Evolutionary conservation across 2,113 vertebrate species (phyloP).

Genomic region (Syngnathus floridae): DNA sequence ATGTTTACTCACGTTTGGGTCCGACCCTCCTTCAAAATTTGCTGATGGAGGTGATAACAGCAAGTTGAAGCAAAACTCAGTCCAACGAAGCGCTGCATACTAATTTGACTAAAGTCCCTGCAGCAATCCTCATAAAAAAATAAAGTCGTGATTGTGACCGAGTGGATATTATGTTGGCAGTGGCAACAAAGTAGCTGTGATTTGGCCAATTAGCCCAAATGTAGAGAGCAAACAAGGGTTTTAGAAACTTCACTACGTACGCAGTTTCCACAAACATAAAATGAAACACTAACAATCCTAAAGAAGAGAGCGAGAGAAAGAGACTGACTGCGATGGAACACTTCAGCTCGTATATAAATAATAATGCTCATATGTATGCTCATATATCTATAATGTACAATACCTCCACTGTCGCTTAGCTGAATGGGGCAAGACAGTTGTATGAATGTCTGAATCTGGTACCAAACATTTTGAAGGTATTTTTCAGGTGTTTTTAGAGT

Average conservation of each 20-base stretch:
- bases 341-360: too few species aligned
- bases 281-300: slow-evolving; percentile 2
- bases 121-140: slow-evolving; percentile 20
- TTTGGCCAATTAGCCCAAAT: slow-evolving; percentile 15
- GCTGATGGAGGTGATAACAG: slow-evolving; percentile 35
- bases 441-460: too few species aligned
- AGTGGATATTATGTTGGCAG: slow-evolving; percentile 12
- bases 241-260: slow-evolving; percentile 13
- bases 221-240: slow-evolving; percentile 11
- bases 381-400: too few species aligned
- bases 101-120: slow-evolving; percentile 25
- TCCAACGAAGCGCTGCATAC: slow-evolving; percentile 26
- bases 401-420: too few species aligned
- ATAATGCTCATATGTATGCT: too few species aligned
- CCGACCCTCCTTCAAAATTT: slow-evolving; percentile 22
- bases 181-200: slow-evolving; percentile 11
- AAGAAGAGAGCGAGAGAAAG: not conserved
- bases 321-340: not conserved
- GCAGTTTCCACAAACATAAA: slow-evolving; percentile 10
- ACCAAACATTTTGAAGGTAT: too few species aligned
- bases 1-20: slow-evolving; percentile 14
- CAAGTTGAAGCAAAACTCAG: slow-evolving; percentile 32
- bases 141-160: slow-evolving; percentile 15
- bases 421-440: too few species aligned
- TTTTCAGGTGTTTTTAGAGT: too few species aligned